These are phyloP conservation scores for Drymonia ruficornis DNA, from an alignment of 2,888 invertebrate genomes.

Conservation along the genomic window DNA sequence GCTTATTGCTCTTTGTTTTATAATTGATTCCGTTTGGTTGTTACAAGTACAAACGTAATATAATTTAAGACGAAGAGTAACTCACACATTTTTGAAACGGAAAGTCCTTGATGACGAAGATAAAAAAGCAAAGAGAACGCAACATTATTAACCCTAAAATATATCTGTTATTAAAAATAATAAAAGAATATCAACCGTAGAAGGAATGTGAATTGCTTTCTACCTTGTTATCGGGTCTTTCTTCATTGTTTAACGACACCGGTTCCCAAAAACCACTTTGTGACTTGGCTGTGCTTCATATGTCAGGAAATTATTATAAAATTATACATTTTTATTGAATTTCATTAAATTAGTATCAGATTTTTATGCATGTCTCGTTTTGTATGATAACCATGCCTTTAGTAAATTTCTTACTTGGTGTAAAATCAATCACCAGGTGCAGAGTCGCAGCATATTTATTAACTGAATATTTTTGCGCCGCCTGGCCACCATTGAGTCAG, in stretches of 20 bases:
- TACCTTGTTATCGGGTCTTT: slow-evolving; percentile 28
- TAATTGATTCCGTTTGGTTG: neutral
- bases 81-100: slow-evolving; percentile 43
- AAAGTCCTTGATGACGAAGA: slow-evolving; percentile 29
- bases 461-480: neutral
- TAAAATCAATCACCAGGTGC: slow-evolving; percentile 16
- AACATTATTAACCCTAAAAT: slow-evolving; percentile 7
- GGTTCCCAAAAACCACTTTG: slow-evolving; percentile 17
- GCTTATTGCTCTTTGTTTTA: slow-evolving; percentile 59
- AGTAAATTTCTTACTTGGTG: slow-evolving; percentile 12
- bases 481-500: neutral
- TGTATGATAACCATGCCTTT: slow-evolving; percentile 26
- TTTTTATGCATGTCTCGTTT: slow-evolving; percentile 29
- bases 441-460: slow-evolving; percentile 5
- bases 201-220: slow-evolving; percentile 9
- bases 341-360: slow-evolving; percentile 11
- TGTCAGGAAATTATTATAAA: slow-evolving; percentile 22
- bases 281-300: slow-evolving; percentile 38
- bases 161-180: neutral
- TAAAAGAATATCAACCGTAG: neutral
- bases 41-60: neutral
- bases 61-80: slow-evolving; percentile 52
- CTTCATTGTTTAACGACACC: slow-evolving; percentile 16
- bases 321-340: slow-evolving; percentile 3
- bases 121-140: slow-evolving; percentile 2